Conservation (phyloP, 1,140 invertebrate species). For the Micrasema minimum region DNA sequence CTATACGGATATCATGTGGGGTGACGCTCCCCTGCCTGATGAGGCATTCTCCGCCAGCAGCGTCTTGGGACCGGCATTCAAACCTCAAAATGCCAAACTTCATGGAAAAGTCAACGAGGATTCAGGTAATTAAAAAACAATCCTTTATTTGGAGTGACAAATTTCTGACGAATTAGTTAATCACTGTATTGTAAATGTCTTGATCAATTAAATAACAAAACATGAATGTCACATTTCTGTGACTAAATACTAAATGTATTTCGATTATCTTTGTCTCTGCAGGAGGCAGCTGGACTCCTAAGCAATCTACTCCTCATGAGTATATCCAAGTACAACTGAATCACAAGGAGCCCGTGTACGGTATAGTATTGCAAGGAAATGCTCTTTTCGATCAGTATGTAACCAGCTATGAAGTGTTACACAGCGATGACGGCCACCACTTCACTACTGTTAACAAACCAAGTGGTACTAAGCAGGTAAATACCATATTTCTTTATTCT, state of each 20-base stretch:
- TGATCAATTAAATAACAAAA: too few species aligned
- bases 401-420: slow-evolving; percentile 78
- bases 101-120: slow-evolving; percentile 57
- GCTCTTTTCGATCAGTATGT: slow-evolving; percentile 75
- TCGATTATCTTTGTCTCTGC: slow-evolving; percentile 20
- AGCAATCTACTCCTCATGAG: slow-evolving; percentile 67
- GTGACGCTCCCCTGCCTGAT: slow-evolving; percentile 65
- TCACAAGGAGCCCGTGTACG: slow-evolving; percentile 74
- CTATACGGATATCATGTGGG: slow-evolving; percentile 69
- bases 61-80: slow-evolving; percentile 60
- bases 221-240: too few species aligned
- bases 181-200: too few species aligned
- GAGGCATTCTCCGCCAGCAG: slow-evolving; percentile 72
- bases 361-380: slow-evolving; percentile 76
- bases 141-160: too few species aligned
- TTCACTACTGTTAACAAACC: slow-evolving; percentile 67
- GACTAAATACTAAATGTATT: too few species aligned
- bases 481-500: neutral
- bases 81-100: slow-evolving; percentile 66
- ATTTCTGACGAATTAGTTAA: too few species aligned
- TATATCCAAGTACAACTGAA: slow-evolving; percentile 79
- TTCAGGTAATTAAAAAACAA: slow-evolving; percentile 59
- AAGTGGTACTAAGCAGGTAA: slow-evolving; percentile 60
- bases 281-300: slow-evolving; percentile 75
- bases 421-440: slow-evolving; percentile 72